These are phyloP conservation scores for Gari tellinella DNA, from an alignment of 2,888 invertebrate species.

Conservation along the genomic window DNA sequence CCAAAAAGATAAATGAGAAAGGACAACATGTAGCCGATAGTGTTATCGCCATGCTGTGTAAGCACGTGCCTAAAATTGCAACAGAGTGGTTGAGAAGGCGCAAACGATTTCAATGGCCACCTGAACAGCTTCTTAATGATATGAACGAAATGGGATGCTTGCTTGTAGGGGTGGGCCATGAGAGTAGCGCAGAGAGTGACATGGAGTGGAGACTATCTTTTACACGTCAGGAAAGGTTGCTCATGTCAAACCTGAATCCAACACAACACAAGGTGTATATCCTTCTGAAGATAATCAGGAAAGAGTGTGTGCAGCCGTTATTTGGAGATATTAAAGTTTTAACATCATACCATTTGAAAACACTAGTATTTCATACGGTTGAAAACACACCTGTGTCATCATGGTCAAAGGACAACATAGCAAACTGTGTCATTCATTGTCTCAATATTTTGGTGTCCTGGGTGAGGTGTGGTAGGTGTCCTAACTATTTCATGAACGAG, in stretches of 20 bases:
- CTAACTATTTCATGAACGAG: constrained; percentile 15
- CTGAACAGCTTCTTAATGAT: neutral
- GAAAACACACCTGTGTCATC: neutral
- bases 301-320: constrained; percentile 2
- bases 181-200: neutral
- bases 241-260: constrained; percentile 24
- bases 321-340: neutral
- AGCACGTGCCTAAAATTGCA: neutral
- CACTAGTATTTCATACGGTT: neutral
- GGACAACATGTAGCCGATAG: neutral
- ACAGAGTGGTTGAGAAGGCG: neutral
- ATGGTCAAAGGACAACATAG: constrained; percentile 4
- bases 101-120: neutral
- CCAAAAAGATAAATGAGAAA: no score
- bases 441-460: neutral
- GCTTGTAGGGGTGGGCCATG: constrained; percentile 7
- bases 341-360: constrained; percentile 13
- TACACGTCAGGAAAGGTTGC: constrained; percentile 13
- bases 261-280: constrained; percentile 25
- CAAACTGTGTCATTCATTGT: neutral
- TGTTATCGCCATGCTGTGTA: neutral
- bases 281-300: constrained; percentile 27
- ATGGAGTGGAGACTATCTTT: constrained; percentile 30
- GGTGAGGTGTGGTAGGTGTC: neutral
- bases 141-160: constrained; percentile 1